Evolutionary conservation across 2,888 invertebrate genomes (phyloP), one percentile per base, ranked within the genome.

Genomic region (Eretmocerus hayati): DNA sequence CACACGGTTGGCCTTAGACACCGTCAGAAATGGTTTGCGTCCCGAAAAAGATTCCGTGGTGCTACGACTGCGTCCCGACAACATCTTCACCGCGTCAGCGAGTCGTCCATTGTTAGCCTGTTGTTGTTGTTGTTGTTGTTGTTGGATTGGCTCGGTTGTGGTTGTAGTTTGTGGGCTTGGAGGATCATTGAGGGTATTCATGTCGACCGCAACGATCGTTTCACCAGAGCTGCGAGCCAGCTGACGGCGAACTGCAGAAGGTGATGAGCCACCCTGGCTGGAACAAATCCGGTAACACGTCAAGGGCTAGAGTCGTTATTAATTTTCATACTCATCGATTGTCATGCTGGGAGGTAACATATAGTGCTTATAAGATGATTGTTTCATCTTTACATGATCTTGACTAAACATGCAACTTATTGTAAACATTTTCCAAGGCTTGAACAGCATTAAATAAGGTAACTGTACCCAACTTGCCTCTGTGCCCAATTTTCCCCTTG

Each of bases 191-290:
- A 46, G 54, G 44, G 67, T 66, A 33, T 55, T 62, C 55, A 59
- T 42, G 61, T 68, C 68, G 59, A 70, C 38, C 43, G 67, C 63
- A 56, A 71, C 52, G 63, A 69, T 46, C 52, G 69, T 68, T 61
- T 70, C 71, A 60, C 60, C 40, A 62, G 50, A 52, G 51, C 58
- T 63, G 57, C 60, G 60, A 64, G 55, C 56, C 61, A 63, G 48
- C 4, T 50, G 56, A 58, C n/a, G n/a, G 30, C 54, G 65, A 60
- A 61, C 61, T 49, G 56, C 60, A 56, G 35, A 32, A 52, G 59
- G 64, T 58, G 64, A 62, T 59, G 63, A 59, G 58, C 58, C 60
- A 62, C 60, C 69, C 69, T 71, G 70, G 66, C 70, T 70, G 61
- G 61, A 71, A 67, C 68, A 67, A 69, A 68, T 20, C 3, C 5